Percentiles rank a stretch among this genome's conserved stretches.
These are phyloP conservation scores for Papilio xuthus DNA, from an alignment of 1,140 invertebrate species.

Conservation along the genomic window DNA sequence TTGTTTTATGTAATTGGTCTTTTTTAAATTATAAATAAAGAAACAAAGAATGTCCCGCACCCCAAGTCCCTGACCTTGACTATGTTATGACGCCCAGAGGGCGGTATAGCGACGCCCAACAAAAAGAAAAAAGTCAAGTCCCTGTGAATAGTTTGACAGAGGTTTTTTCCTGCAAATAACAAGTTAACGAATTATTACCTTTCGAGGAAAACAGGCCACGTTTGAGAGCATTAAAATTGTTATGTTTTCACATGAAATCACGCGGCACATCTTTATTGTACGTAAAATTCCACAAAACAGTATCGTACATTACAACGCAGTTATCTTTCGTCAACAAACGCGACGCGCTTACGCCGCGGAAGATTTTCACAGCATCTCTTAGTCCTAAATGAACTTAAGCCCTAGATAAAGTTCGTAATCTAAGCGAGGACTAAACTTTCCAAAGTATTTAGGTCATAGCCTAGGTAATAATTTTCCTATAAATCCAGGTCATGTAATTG, in stretches of 20 bases:
- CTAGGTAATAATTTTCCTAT: constrained; percentile 35
- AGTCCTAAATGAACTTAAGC: constrained; percentile 30
- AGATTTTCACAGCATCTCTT: constrained; percentile 38
- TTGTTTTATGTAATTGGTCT: too few species aligned
- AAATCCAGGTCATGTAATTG: constrained; percentile 27
- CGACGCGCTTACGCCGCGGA: constrained; percentile 38
- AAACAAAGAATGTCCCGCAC: too few species aligned
- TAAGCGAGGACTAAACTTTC: constrained; percentile 31
- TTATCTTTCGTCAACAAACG: constrained; percentile 44
- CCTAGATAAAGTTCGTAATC: constrained; percentile 34
- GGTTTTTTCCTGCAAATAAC: not conserved
- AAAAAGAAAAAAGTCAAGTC: too few species aligned
- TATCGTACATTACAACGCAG: constrained; percentile 37
- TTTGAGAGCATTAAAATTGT: not conserved
- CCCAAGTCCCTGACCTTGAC: too few species aligned
- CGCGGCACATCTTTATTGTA: constrained; percentile 7
- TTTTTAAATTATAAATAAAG: too few species aligned
- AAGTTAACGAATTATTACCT: not conserved
- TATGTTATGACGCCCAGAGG: too few species aligned
- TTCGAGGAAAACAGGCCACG: not conserved
- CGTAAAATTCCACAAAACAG: constrained; percentile 32
- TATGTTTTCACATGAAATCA: not conserved
- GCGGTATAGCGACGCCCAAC: too few species aligned
- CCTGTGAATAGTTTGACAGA: not conserved
- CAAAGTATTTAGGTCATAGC: constrained; percentile 32